A percentile compares a stretch with the other conserved stretches of the same genome.
phyloP scores from a whole-genome alignment of 2,113 vertebrate genomes.

The Notothenia coriiceps region DNA sequence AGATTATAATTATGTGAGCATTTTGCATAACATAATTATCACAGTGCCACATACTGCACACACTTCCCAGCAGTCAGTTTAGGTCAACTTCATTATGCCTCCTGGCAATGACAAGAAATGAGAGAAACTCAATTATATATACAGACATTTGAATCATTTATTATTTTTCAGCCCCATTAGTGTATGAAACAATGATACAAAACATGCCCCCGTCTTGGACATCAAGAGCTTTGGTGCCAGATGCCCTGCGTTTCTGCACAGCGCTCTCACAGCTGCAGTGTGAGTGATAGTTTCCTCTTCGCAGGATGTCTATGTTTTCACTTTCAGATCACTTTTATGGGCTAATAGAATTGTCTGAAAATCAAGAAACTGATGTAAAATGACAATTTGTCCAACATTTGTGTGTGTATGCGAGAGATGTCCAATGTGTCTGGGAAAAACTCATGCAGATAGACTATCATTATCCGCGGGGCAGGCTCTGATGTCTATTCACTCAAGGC shows the following conservation, averaged over 20 bases:
- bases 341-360: slow-evolving; percentile 38
- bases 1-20: slow-evolving; percentile 25
- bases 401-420: slow-evolving; percentile 20
- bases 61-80: slow-evolving; percentile 37
- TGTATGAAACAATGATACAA: slow-evolving; percentile 21
- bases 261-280: slow-evolving; percentile 4
- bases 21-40: slow-evolving; percentile 42
- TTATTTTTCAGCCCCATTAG: slow-evolving; percentile 19
- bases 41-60: slow-evolving; percentile 22
- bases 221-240: slow-evolving; percentile 16
- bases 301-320: slow-evolving; percentile 9
- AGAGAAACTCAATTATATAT: slow-evolving; percentile 47
- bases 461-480: slow-evolving; percentile 50
- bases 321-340: slow-evolving; percentile 11
- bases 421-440: slow-evolving; percentile 37
- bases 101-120: slow-evolving; percentile 33
- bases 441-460: slow-evolving; percentile 33
- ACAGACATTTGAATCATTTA: slow-evolving; percentile 42
- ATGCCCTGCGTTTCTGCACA: slow-evolving; percentile 22
- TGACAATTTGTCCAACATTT: background rate
- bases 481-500: slow-evolving; percentile 63
- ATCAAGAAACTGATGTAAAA: slow-evolving; percentile 17
- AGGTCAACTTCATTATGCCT: slow-evolving; percentile 53
- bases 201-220: slow-evolving; percentile 37
- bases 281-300: slow-evolving; percentile 12